These are phyloP conservation scores for Semibalanus balanoides DNA, from an alignment of 1,140 invertebrate species.

Conservation along the genomic window DNA sequence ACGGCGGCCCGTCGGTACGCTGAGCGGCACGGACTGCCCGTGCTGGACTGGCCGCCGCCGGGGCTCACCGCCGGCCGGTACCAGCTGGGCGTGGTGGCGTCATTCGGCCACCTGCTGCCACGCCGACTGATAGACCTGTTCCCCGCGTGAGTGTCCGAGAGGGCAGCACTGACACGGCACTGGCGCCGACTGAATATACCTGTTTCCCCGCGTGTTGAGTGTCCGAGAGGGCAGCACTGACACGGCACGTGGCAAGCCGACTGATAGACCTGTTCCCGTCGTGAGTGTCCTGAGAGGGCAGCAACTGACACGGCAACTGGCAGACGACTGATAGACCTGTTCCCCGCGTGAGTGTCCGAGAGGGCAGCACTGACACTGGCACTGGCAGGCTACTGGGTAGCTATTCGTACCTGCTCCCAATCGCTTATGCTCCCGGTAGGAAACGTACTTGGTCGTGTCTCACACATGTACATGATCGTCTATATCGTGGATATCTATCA, in stretches of 20 bases:
- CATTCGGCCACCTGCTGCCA: conserved; percentile 16
- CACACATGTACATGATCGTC: too few relatives aligned
- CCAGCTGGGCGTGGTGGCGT: conserved; percentile 15
- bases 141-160: conserved; percentile 11
- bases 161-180: too few relatives aligned
- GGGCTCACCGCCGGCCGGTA: not conserved
- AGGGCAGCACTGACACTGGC: too few relatives aligned
- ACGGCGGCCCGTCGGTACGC: not conserved
- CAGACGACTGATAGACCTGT: conserved; percentile 13
- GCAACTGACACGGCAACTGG: too few relatives aligned
- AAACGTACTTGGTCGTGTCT: too few relatives aligned
- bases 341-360: conserved; percentile 13
- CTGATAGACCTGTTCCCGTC: conserved; percentile 14
- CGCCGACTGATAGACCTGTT: conserved; percentile 14
- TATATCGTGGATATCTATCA: too few relatives aligned
- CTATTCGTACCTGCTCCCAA: too few relatives aligned
- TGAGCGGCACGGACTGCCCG: not conserved
- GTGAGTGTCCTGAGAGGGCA: conserved; percentile 8
- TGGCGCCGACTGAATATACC: too few relatives aligned
- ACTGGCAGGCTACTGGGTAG: too few relatives aligned
- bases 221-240: too few relatives aligned
- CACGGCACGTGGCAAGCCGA: not conserved
- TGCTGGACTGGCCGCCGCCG: not conserved
- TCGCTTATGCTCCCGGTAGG: too few relatives aligned
- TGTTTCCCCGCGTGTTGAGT: too few relatives aligned